phyloP scores from a whole-genome alignment of 2,113 vertebrate species.

The Halichoeres trimaculatus region DNA sequence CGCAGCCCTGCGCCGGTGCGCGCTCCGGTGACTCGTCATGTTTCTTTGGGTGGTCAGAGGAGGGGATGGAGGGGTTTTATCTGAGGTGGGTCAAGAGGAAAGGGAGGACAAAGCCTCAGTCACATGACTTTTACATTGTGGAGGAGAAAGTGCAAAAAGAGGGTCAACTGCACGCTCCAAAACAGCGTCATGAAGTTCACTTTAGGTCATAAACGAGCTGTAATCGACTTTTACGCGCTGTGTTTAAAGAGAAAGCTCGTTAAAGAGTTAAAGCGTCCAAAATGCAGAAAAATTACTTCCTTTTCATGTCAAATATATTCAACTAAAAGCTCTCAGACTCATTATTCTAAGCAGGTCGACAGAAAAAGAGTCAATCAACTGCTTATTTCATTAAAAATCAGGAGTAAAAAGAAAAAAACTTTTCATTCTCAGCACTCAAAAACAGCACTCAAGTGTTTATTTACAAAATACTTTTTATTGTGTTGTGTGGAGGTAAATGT shows the following conservation, averaged over 20 bases:
- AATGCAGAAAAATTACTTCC: slow-evolving; percentile 55
- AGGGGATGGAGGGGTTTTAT: slow-evolving; percentile 1
- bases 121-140: slow-evolving; percentile 14
- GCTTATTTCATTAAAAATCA: too few relatives aligned
- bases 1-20: slow-evolving; percentile 18
- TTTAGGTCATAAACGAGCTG: not conserved
- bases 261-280: not conserved
- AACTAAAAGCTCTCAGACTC: slow-evolving; percentile 23
- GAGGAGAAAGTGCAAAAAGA: not conserved
- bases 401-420: not conserved
- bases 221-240: not conserved
- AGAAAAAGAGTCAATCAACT: too few relatives aligned
- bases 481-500: not conserved
- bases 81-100: not conserved
- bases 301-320: slow-evolving; percentile 36
- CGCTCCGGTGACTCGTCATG: not conserved
- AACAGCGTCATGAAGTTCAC: not conserved
- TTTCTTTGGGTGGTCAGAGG: not conserved
- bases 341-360: too few relatives aligned
- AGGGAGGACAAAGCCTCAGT: not conserved
- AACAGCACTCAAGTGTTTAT: slow-evolving; percentile 26
- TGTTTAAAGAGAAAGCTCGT: not conserved
- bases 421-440: not conserved
- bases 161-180: not conserved
- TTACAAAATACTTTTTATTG: slow-evolving; percentile 63